Evolutionary conservation across 2,113 vertebrate species (phyloP), one percentile per base, ranked within the genome.

Genomic region (Brachyhypopomus gauderio): DNA sequence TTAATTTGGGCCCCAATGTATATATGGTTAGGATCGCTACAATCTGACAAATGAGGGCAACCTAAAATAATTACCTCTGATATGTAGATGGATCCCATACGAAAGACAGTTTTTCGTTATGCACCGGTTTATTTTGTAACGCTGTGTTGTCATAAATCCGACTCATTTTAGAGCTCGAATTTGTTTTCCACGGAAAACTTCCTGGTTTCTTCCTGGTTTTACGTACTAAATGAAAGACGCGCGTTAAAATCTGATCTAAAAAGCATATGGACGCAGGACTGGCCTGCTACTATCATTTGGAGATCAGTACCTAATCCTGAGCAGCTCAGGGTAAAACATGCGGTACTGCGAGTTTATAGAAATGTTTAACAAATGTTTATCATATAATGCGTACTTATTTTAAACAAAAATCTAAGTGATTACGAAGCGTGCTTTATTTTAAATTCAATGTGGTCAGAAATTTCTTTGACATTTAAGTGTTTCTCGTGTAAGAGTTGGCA

Each of bases 121-220:
- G 92, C 3, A 97, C 95, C 0, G 94, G 90, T 87, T 94, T 95
- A 86, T 93, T 95, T 78, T 87, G 89, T 56, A 96, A 89, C 67
- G 88, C 90, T 23, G 89, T 79, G 87, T 96, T 91, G 2, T 93
- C 77, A 77, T 95, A 95, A 86, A 96, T 94, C 34, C 95, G 92
- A 83, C 95, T 96, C 95, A 96, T 93, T 67, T 88, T 38, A 0
- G 3, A 0, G 16, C 0, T 16, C 19, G 36, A 20, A 67, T 56
- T 80, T 52, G 45, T 52, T 14, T 80, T 80, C 72, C 55, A 72
- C 77, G n/a, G 56, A 62, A 78, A 66, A 5, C 27, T 30, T 81
- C n/a, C n/a, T n/a, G n/a, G n/a, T 77, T 72, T 58, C 48, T 91
- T 92, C 90, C 90, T 85, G 76, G 36, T 80, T 85, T 11, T 64